Conservation (phyloP, 2,797 vertebrate species). For the Leptoclinus maculatus region DNA sequence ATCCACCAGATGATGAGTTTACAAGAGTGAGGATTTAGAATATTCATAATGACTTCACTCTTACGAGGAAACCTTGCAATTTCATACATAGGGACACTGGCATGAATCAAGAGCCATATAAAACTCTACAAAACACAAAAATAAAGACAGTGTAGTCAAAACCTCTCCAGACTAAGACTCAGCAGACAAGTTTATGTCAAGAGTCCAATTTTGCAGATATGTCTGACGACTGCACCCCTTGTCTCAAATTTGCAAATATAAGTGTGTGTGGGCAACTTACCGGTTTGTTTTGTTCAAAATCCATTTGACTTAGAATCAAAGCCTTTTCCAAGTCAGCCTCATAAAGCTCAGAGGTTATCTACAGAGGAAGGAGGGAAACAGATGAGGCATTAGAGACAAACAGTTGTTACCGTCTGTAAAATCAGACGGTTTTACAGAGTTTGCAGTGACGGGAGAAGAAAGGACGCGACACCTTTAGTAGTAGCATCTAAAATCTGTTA, state of each 20-base stretch:
- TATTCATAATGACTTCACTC: not conserved
- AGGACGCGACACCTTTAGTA: not conserved
- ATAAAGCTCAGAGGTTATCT: conserved; percentile 95
- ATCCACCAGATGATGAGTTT: not conserved
- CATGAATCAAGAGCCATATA: not conserved
- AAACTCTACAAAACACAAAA: not conserved
- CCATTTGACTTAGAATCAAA: conserved; percentile 93
- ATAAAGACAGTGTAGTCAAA: not conserved
- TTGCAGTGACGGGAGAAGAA: not conserved
- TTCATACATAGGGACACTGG: not conserved
- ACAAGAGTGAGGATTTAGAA: too few species aligned
- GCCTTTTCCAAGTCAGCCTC: conserved; percentile 97
- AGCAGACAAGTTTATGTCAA: not conserved
- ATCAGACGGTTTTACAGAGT: too few species aligned
- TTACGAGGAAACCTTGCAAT: not conserved
- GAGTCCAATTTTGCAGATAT: not conserved
- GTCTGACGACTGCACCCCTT: not conserved
- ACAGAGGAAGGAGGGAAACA: conserved; percentile 28
- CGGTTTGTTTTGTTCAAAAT: conserved; percentile 92
- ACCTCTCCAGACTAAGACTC: not conserved
- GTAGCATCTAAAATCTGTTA: not conserved
- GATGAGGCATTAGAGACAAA: not conserved
- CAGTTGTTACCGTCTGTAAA: not conserved
- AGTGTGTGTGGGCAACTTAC: conserved; percentile 67
- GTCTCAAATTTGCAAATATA: not conserved